Conservation (phyloP, 2,888 invertebrate genomes). For the Cosmia trapezina region DNA sequence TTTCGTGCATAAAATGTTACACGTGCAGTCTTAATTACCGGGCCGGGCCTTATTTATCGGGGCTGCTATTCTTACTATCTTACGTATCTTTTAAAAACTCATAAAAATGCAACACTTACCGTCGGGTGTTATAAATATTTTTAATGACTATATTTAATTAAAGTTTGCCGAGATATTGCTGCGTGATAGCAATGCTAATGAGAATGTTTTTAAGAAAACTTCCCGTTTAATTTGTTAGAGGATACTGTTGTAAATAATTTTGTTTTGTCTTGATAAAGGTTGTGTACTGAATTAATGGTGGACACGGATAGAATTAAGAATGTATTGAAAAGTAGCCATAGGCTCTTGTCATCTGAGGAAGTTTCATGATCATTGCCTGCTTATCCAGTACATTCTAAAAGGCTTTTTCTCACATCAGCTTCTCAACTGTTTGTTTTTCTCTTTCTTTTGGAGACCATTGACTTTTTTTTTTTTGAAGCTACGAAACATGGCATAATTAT, state of each 20-base stretch:
- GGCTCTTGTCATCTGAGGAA: not conserved
- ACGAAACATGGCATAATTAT: no score
- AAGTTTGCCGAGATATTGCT: constrained; percentile 73
- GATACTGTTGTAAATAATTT: constrained; percentile 44
- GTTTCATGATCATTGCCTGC: no score
- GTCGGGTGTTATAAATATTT: constrained; percentile 85
- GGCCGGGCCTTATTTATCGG: constrained; percentile 49
- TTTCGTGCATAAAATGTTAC: constrained; percentile 25
- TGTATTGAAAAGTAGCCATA: not conserved
- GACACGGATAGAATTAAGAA: not conserved
- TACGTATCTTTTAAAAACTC: constrained; percentile 77
- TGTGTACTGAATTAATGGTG: constrained; percentile 28
- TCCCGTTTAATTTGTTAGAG: constrained; percentile 23
- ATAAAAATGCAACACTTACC: constrained; percentile 86
- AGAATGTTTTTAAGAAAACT: constrained; percentile 66
- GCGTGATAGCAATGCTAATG: constrained; percentile 74
- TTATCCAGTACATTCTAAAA: no score
- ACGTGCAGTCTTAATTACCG: constrained; percentile 42
- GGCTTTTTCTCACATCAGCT: no score
- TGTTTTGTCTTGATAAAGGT: constrained; percentile 40
- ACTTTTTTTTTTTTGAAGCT: no score
- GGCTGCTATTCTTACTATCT: constrained; percentile 37
- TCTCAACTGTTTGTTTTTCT: no score
- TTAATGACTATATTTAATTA: constrained; percentile 85
- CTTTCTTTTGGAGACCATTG: no score